Base-by-base conservation (phyloP, 2,797 vertebrate species). In the Pseudotriccus pelzelni region DNA sequence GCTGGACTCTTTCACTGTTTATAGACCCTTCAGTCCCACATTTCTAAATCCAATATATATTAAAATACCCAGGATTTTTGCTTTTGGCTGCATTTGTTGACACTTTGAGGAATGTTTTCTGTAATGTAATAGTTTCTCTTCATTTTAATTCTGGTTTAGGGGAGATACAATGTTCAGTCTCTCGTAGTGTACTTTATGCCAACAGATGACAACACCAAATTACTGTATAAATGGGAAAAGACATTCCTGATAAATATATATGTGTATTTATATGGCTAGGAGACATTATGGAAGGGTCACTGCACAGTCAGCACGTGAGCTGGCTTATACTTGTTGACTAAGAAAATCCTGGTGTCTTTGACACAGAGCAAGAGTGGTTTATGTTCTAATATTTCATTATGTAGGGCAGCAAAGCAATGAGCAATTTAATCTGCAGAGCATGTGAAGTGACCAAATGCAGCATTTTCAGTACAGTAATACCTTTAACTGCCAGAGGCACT, bases 211-310 rank as follows among this genome's bases (percentile, higher is more conserved):
- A 87, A 7, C 84, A 83, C n/a, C 78, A 84, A 91, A 93, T 95
- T 93, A 43, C 37, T 79, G 16, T 50, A 63, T 84, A 94, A 95
- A 88, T 74, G 77, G 60, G 60, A 66, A 90, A 91, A 93, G 59
- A 47, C 53, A 52, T 89, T 96, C 64, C 81, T 77, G 60, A 81
- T 93, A 90, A 87, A 87, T 87, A 72, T 46, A 58, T 89, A 44
- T 78, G 46, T 77, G 23, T 78, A 36, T 90, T 53, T 84, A 19
- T 75, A 10, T 87, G 91, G 41, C 94, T 92, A 76, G 82, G 75
- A 93, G 88, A 55, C 55, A 22, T 96, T 96, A 87, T 52, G 84
- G n/a, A 94, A 53, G 82, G 93, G 82, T 96, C 82, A 89, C 63
- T 89, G 94, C 92, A 92, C 78, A 94, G 87, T 73, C 91, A 94